Evolutionary conservation across 2,797 vertebrate species (phyloP).

Genomic region (Anguilla obscura): DNA sequence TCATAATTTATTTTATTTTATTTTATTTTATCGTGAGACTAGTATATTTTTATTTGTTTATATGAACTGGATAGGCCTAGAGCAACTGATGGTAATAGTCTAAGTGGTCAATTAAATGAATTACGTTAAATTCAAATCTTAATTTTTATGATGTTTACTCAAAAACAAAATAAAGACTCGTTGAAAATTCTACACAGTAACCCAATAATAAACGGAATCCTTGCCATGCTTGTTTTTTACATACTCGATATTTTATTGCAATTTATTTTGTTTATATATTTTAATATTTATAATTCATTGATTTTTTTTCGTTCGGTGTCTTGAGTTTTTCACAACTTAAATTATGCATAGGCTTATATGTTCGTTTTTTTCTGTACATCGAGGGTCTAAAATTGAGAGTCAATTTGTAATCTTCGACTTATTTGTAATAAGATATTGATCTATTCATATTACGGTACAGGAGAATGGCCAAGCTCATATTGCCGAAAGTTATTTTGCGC

Average conservation of each 20-base stretch:
- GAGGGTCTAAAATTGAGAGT: not conserved
- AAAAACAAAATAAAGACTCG: not conserved
- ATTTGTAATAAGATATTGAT: conserved; percentile 19
- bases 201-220: not conserved
- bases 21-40: not conserved
- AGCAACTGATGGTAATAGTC: not conserved
- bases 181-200: not conserved
- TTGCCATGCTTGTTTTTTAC: not conserved
- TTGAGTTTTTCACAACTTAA: not conserved
- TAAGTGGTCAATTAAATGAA: not conserved
- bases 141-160: not conserved
- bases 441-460: not conserved
- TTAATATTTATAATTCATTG: not conserved
- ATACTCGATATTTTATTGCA: not conserved
- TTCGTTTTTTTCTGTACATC: not conserved
- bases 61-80: not conserved
- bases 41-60: not conserved
- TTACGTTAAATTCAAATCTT: not conserved
- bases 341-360: not conserved
- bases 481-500: conserved; percentile 2
- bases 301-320: not conserved
- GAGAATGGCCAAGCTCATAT: not conserved
- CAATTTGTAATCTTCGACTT: not conserved
- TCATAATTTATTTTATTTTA: not conserved
- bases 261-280: not conserved